phyloP scores from a whole-genome alignment of 2,888 invertebrate genomes.

The Thelaira solivaga region DNA sequence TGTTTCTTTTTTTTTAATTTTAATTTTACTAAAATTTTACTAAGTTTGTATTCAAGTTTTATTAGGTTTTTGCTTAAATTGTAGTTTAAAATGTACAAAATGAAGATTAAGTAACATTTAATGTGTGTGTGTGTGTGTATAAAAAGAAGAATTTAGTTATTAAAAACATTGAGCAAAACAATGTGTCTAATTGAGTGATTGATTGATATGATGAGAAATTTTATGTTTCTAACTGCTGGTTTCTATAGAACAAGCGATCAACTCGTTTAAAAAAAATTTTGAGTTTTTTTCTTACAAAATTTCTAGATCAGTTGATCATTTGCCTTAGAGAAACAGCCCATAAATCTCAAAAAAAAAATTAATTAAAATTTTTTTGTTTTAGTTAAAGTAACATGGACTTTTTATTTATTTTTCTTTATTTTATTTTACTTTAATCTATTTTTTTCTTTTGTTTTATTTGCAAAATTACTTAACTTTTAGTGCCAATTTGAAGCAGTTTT shows the following conservation, averaged over 20 bases:
- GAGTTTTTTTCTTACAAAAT: too few relatives aligned
- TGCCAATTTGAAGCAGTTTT: slow-evolving; percentile 47
- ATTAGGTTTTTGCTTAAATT: background rate
- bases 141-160: background rate
- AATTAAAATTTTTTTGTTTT: background rate
- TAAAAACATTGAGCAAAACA: background rate
- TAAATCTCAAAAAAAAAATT: background rate
- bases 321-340: too few relatives aligned
- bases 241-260: too few relatives aligned
- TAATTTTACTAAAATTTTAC: slow-evolving; percentile 43
- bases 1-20: slow-evolving; percentile 28
- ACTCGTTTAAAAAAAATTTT: too few relatives aligned
- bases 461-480: slow-evolving; percentile 47
- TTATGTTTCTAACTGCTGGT: slow-evolving; percentile 3
- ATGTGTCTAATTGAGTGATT: too few relatives aligned
- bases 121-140: too few relatives aligned
- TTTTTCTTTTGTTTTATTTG: slow-evolving; percentile 2
- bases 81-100: background rate
- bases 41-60: slow-evolving; percentile 4
- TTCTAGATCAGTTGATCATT: too few relatives aligned
- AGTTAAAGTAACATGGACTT: slow-evolving; percentile 50
- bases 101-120: background rate
- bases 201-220: slow-evolving; percentile 19
- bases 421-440: slow-evolving; percentile 9
- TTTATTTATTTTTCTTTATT: background rate